These are phyloP conservation scores for Rhynchophorus ferrugineus DNA, from an alignment of 1,140 invertebrate species.

Conservation along the genomic window DNA sequence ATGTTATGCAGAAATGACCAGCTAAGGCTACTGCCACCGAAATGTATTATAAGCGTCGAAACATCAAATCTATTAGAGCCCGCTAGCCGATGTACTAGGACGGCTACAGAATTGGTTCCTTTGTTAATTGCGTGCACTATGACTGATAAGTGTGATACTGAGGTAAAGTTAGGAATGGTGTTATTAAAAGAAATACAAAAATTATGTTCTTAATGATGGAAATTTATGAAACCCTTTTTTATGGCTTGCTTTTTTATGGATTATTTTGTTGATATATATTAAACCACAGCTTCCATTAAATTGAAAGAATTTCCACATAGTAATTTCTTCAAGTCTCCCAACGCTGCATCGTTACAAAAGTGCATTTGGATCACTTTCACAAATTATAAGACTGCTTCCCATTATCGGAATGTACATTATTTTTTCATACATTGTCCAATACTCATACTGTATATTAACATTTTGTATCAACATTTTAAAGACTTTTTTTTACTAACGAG, in stretches of 20 bases:
- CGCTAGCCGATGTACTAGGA: neutral
- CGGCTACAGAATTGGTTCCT: neutral
- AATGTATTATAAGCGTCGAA: conserved; percentile 12
- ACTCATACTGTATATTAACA: conserved; percentile 31
- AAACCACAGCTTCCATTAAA: too few relatives aligned
- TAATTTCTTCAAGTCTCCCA: too few relatives aligned
- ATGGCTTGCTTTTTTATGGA: too few relatives aligned
- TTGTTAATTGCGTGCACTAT: conserved; percentile 15
- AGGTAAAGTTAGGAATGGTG: conserved; percentile 20
- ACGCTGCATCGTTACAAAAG: too few relatives aligned
- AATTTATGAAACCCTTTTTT: conserved; percentile 23
- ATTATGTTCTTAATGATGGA: conserved; percentile 12
- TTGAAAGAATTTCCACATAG: too few relatives aligned
- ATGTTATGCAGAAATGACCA: conserved; percentile 17
- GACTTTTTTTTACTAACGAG: conserved; percentile 20
- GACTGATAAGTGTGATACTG: conserved; percentile 21
- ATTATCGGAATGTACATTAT: neutral
- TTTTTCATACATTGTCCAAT: conserved; percentile 32
- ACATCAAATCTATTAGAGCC: neutral
- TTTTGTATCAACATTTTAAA: conserved; percentile 30
- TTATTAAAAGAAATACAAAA: conserved; percentile 11
- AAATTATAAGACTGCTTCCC: conserved; percentile 18
- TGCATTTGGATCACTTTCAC: conserved; percentile 3
- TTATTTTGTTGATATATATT: too few relatives aligned
- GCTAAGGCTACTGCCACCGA: conserved; percentile 34